Percentiles rank a stretch among this genome's conserved stretches.
Evolutionary conservation across 2,888 invertebrate genomes (phyloP).

Genomic region (Vannuccia rotundouncinata): DNA sequence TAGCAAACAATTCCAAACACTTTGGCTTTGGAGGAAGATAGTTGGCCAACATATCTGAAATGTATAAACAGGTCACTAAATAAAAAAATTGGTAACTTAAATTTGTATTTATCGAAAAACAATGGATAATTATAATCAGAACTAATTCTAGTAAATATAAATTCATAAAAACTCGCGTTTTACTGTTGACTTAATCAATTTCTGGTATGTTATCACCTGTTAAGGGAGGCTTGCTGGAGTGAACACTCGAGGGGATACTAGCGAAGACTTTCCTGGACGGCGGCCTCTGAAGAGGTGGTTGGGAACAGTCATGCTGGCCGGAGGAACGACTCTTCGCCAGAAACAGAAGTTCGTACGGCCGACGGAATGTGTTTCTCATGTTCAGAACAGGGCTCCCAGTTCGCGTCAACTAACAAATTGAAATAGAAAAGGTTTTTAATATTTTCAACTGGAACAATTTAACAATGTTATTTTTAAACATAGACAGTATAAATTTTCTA

Average conservation of each 20-base stretch:
- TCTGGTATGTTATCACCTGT: slow-evolving; percentile 61
- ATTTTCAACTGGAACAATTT: too few relatives aligned
- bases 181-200: too few relatives aligned
- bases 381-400: background rate
- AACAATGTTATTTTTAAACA: too few relatives aligned
- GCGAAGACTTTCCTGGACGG: slow-evolving; percentile 64
- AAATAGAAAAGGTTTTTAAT: background rate
- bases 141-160: background rate
- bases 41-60: slow-evolving; percentile 63
- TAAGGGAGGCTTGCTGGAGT: slow-evolving; percentile 89
- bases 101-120: background rate
- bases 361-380: background rate
- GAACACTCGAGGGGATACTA: slow-evolving; percentile 81
- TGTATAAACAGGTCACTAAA: background rate
- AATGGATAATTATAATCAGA: background rate
- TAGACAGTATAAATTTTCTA: too few relatives aligned
- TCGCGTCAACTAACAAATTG: background rate
- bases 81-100: background rate
- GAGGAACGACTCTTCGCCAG: background rate
- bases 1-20: slow-evolving; percentile 80
- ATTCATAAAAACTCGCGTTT: too few relatives aligned
- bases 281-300: slow-evolving; percentile 1
- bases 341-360: slow-evolving; percentile 9
- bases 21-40: slow-evolving; percentile 62
- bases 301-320: background rate